Conservation (phyloP, 2,797 vertebrate species). For the Cuculus canorus region DNA sequence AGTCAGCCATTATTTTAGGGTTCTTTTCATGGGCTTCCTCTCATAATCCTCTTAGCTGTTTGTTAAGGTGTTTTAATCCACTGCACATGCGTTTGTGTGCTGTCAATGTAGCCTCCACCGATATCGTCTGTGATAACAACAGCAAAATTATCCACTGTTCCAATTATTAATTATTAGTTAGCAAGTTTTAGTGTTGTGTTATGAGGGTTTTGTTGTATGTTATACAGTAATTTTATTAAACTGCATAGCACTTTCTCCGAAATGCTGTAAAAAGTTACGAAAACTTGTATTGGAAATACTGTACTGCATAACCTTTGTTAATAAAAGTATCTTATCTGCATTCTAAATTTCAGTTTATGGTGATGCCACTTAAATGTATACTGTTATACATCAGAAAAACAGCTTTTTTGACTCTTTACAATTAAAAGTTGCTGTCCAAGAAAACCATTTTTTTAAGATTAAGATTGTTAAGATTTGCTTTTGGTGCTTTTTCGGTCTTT, state of each 20-base stretch:
- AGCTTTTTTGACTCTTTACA: neutral
- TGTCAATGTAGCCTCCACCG: neutral
- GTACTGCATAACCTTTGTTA: neutral
- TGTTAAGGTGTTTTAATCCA: neutral
- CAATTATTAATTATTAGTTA: neutral
- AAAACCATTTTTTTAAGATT: neutral
- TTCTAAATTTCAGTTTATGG: neutral
- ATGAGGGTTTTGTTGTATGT: neutral
- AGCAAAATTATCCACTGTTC: neutral
- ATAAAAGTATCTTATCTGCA: neutral
- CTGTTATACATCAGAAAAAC: neutral
- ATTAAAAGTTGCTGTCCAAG: neutral
- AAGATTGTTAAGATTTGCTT: neutral
- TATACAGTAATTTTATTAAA: neutral
- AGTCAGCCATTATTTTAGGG: neutral
- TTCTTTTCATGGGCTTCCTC: neutral
- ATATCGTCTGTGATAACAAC: rapidly evolving
- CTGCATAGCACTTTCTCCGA: neutral
- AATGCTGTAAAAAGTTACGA: neutral
- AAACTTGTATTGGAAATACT: neutral
- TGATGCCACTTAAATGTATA: neutral
- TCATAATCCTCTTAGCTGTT: neutral
- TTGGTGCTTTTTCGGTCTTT: neutral
- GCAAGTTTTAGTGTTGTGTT: neutral
- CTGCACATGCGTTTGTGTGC: neutral